Evolutionary conservation across 1,140 invertebrate species (phyloP).

Genomic region (Belonocnema kinseyi): DNA sequence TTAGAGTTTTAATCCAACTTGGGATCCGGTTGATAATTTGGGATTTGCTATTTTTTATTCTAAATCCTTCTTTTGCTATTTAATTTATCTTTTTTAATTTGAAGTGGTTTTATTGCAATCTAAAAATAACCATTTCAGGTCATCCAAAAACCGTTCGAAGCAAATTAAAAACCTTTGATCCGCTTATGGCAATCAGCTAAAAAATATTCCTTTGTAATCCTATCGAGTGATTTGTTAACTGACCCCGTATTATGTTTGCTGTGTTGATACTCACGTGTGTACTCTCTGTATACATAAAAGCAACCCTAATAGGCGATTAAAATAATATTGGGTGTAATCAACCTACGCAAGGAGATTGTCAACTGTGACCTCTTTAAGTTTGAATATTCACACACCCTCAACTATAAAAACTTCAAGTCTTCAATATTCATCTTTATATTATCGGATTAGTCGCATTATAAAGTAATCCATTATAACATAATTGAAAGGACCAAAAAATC

Average conservation of each 20-base stretch:
- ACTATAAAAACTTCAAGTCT: background rate
- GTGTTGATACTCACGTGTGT: background rate
- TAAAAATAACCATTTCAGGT: no score
- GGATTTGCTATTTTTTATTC: no score
- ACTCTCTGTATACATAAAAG: no score
- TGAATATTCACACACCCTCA: background rate
- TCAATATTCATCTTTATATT: background rate
- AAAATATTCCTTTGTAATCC: conserved; percentile 1
- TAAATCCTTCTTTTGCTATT: no score
- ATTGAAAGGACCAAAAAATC: no score
- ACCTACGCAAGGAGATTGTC: background rate
- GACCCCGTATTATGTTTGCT: conserved; percentile 2
- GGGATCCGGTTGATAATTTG: no score
- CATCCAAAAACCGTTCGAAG: no score
- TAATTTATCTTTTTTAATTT: no score
- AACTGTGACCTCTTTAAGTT: background rate
- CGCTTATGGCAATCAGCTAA: background rate
- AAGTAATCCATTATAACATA: no score
- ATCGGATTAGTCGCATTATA: no score
- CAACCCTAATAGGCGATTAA: background rate
- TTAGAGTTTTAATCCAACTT: no score
- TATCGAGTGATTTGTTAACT: conserved; percentile 14
- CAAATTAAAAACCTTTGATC: background rate
- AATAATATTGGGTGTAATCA: background rate
- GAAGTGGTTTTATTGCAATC: no score